A percentile compares a stretch with the other conserved stretches of the same genome.
Conservation (phyloP, 2,113 vertebrate species). For the Canis aureus region DNA sequence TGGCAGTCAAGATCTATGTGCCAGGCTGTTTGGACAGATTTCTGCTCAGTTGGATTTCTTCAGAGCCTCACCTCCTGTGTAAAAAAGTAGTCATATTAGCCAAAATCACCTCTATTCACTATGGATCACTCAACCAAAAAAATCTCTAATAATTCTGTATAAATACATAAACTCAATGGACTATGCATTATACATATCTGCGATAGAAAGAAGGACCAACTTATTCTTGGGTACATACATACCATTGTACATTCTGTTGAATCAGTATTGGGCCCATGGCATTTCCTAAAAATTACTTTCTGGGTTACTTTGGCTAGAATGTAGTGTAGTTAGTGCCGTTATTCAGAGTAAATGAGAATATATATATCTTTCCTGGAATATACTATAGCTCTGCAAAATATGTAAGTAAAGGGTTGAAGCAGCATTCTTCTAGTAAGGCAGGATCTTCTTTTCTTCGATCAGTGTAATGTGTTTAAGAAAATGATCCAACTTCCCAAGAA, state of each 20-base stretch:
- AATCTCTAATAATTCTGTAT: background rate
- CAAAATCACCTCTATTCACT: background rate
- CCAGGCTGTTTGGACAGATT: background rate
- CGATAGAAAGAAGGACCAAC: background rate
- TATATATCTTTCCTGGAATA: background rate
- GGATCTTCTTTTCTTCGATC: background rate
- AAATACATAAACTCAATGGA: background rate
- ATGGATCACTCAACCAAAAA: background rate
- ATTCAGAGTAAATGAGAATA: background rate
- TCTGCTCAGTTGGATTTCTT: conserved; percentile 23
- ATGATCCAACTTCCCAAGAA: background rate
- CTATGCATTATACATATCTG: background rate
- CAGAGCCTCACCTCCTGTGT: background rate
- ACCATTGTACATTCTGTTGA: background rate
- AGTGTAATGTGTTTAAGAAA: background rate
- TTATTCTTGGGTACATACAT: background rate
- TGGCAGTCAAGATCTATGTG: conserved; percentile 44
- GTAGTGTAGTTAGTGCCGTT: background rate
- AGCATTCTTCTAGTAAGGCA: background rate
- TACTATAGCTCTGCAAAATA: background rate
- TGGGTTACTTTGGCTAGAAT: conserved; percentile 10
- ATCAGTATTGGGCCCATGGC: background rate
- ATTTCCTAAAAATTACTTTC: conserved; percentile 26
- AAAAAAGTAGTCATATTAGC: background rate
- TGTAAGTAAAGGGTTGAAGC: background rate